Conservation (phyloP, 2,113 vertebrate genomes). For the Oncorhynchus kisutch region DNA sequence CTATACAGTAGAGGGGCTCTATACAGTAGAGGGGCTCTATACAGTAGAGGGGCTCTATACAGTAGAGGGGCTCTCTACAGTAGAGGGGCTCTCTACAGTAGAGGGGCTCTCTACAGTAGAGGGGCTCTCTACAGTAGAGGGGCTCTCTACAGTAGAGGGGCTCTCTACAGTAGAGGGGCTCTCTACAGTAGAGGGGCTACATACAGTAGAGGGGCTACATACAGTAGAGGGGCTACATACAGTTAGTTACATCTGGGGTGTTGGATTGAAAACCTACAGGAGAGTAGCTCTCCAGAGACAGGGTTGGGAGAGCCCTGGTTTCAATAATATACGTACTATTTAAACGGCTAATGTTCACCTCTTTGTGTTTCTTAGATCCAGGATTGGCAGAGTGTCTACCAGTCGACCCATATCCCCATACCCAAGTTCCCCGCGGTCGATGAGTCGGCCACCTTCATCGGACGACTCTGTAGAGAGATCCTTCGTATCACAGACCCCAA, state of each 20-base stretch:
- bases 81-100: too few relatives aligned
- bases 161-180: too few relatives aligned
- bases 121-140: fast-evolving
- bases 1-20: fast-evolving
- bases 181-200: fast-evolving
- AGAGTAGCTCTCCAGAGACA: too few relatives aligned
- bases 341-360: background rate
- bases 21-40: too few relatives aligned
- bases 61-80: fast-evolving
- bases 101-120: too few relatives aligned
- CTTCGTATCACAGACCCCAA: constrained; percentile 95
- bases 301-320: background rate
- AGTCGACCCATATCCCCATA: constrained; percentile 97
- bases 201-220: too few relatives aligned
- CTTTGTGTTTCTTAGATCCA: constrained; percentile 81
- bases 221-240: too few relatives aligned
- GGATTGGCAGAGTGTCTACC: constrained; percentile 97
- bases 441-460: constrained; percentile 95
- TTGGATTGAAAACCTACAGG: too few relatives aligned
- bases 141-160: too few relatives aligned
- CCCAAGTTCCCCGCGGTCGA: constrained; percentile 91
- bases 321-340: background rate
- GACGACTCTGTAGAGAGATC: constrained; percentile 96
- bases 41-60: too few relatives aligned
- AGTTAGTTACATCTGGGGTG: too few relatives aligned